Percentiles rank a stretch among this genome's conserved stretches.
Conservation (phyloP, 2,888 invertebrate species). For the Platynereis dumerilii region DNA sequence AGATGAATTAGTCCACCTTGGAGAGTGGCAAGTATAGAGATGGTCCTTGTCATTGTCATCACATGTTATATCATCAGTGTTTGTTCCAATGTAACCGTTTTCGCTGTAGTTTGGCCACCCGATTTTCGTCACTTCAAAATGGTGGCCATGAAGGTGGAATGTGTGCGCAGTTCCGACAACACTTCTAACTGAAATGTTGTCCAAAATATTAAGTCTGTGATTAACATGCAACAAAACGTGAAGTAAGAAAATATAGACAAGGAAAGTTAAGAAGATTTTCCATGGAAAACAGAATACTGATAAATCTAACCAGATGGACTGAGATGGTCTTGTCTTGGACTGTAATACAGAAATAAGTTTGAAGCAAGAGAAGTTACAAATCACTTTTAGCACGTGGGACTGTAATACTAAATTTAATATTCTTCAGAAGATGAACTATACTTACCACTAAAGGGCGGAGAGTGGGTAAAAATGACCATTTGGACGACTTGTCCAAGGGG, state of each 20-base stretch:
- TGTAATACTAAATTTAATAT: too few relatives aligned
- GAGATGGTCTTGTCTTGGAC: not conserved
- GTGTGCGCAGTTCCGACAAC: not conserved
- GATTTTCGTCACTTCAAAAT: slow-evolving; percentile 13
- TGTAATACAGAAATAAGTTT: not conserved
- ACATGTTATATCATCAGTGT: slow-evolving; percentile 28
- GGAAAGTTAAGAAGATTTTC: not conserved
- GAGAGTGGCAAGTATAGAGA: slow-evolving; percentile 27
- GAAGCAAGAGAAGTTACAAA: too few relatives aligned
- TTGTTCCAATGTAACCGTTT: not conserved
- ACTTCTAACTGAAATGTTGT: not conserved
- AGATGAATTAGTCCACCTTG: slow-evolving; percentile 19
- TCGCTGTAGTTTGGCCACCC: slow-evolving; percentile 10
- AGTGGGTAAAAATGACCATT: not conserved
- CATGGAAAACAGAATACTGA: not conserved
- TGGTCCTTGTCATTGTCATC: slow-evolving; percentile 8
- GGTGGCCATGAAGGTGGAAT: slow-evolving; percentile 16
- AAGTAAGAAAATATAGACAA: not conserved
- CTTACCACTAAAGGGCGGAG: not conserved
- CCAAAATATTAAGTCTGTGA: not conserved
- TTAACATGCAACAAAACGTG: not conserved
- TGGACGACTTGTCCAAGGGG: not conserved
- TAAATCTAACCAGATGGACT: not conserved
- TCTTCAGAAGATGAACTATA: too few relatives aligned
- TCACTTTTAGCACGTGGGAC: too few relatives aligned